Base-by-base conservation (phyloP, 2,113 vertebrate species). In the Sphaerodactylus townsendi region DNA sequence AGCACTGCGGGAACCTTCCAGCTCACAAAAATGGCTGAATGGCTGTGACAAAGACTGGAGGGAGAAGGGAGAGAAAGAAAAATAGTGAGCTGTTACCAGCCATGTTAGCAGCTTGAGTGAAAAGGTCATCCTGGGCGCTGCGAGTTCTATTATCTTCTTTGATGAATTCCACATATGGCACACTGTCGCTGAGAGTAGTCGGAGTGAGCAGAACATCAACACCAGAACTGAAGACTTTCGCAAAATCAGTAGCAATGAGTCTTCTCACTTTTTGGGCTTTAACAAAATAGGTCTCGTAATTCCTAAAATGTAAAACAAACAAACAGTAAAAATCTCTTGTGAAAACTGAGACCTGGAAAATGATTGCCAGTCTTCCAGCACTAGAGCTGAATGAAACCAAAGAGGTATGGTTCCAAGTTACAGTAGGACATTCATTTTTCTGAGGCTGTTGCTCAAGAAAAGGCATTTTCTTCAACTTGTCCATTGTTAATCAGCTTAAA, bases 61-160 rank as follows among this genome's bases (percentile, higher is more conserved):
- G 37, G 72, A 48, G 28, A 19, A 1, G 39, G 10, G 28, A 33
- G 11, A 68, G 5, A 68, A 15, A 28, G 21, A 19, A 19, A 82
- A 6, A 41, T 3, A n/a, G 25, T 30, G 10, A 15, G 21, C 17
- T 8, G 91, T 81, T 94, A 99, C 99, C 99, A 95, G 99, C 98
- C 95, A 99, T 96, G 93, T 99, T 99, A 86, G 93, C 98, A 53
- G 98, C 96, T 89, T 99, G 98, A 1, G 99, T 99, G 64, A 99
- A 97, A 87, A 99, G 85, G 62, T 99, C 99, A 72, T 97, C 97
- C 92, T 99, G 97, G 0, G 95, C 50, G 0, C 98, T 98, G 93
- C 98, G 98, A 0, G 98, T 99, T 84, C 96, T 97, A 92, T 99
- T 99, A 96, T 99, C 98, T 90, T 99, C 98, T 89, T 96, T 96